Base-by-base conservation (phyloP, 2,888 invertebrate species). In the Cancer borealis region DNA sequence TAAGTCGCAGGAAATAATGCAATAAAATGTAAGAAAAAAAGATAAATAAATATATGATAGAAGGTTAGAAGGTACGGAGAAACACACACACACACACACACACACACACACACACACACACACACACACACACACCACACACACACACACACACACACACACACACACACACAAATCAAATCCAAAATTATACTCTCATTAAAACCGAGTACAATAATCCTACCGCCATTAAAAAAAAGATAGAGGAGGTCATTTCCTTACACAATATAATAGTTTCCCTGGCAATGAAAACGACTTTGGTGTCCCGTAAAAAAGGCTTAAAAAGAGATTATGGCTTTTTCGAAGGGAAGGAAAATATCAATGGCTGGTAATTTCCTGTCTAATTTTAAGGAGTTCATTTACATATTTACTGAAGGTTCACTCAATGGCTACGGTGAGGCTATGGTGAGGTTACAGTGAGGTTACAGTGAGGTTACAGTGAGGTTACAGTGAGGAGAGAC, bases 371-470 rank as follows among this genome's bases (percentile, higher is more conserved):
- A 49, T 47, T 46, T 46, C 46, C 49, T 49, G 49, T 47, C 88
- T 88, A 88, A 49, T 26, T 88, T 88, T 45, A 17, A n/a, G 45
- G n/a, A 17, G 17, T 88, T 49, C 49, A 49, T 88, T 88, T 49
- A n/a, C 49, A 49, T 47, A 47, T 26, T 14, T 21, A 92, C 84
- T 4, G 12, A n/a, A 49, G 39, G 14, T 14, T 21, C 10, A 5
- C 39, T 21, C 87, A 30, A 0, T 49, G 47, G 84, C 45, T 47
- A 14, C 46, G 21, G 90, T 39, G 39, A 30, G 60, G 26, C 26
- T 21, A 66, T 1, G 60, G 5, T 12, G 39, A 39, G 54, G n/a
- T 0, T 8, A 39, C 4, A 3, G 21, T 12, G 46, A 5, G 17
- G 30, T 5, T 3, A 21, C 0, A 21, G 30, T 12, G 66, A 91